These are phyloP conservation scores for Serinus canaria DNA, from an alignment of 2,113 vertebrate genomes.

Conservation along the genomic window DNA sequence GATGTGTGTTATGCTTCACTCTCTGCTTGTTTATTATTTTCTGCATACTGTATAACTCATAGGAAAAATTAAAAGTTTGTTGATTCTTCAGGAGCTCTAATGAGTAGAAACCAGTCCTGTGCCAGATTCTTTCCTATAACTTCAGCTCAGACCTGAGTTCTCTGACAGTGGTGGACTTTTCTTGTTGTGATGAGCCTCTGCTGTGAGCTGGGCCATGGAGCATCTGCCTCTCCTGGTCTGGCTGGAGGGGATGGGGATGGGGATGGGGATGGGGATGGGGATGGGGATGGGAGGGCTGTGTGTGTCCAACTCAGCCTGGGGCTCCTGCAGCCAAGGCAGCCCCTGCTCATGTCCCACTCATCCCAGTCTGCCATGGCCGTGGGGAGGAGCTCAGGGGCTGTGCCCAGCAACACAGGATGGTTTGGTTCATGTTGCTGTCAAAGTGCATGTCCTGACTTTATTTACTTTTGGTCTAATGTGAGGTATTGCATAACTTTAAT, in stretches of 20 bases:
- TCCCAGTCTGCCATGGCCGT: accelerated
- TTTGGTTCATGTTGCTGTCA: neutral
- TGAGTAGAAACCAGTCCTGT: neutral
- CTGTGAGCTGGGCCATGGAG: neutral
- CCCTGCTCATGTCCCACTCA: neutral
- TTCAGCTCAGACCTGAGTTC: neutral
- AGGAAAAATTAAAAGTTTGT: neutral
- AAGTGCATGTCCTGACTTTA: neutral
- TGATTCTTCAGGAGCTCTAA: neutral
- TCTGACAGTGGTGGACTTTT: neutral
- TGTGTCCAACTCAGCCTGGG: accelerated
- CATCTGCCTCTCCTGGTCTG: neutral
- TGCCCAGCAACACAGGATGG: neutral
- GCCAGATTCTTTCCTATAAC: neutral
- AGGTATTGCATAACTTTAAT: neutral
- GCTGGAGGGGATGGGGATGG: neutral
- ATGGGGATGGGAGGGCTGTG: accelerated
- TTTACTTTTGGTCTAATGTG: neutral
- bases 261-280: no score
- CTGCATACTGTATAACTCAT: neutral
- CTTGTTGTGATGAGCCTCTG: neutral
- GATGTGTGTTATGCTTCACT: neutral
- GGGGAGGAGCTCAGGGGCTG: neutral
- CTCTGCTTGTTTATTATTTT: neutral
- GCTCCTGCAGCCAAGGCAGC: neutral